Evolutionary conservation across 2,797 vertebrate genomes (phyloP), one percentile per base, ranked within the genome.

Genomic region (Serranus cabrilla): DNA sequence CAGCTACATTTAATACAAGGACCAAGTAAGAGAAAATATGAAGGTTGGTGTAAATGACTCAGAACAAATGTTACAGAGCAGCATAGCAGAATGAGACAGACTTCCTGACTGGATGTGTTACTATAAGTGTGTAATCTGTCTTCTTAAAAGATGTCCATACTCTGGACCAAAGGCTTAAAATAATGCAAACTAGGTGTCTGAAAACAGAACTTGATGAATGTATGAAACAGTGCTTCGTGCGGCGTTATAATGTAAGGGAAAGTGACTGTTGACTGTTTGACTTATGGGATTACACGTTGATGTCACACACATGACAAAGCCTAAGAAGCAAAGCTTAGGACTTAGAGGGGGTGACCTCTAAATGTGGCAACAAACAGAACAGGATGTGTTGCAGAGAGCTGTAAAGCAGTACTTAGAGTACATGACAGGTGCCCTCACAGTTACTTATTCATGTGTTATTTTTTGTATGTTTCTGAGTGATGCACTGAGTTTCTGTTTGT

Each of bases 211-310:
- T 12, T 12, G 46, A 37, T 20, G 34, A 34, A 34, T 34, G 37
- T 54, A 65, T 5, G 34, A 42, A 63, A 62, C 37, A 46, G 39
- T 20, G 40, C 71, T 73, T 45, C 47, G 21, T 69, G 64, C 78
- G 72, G 68, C n/a, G 60, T 20, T 40, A 39, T 39, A n/a, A 60
- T 40, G 65, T 23, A 78, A 83, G 73, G 55, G 74, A 80, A 71
- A 73, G 74, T 87, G 78, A 62, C 68, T 72, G 60, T 90, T 88
- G 86, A 90, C 89, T 88, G 55, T 91, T 90, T 82, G 86, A 89
- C 83, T 92, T 86, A 88, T 49, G 78, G 90, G 94, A 94, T 95
- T 95, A 95, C 81, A 65, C 78, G 64, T 63, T 86, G 80, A 83
- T 82, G 85, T 86, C 81, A 71, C 74, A 81, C 91, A 88, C 87